Evolutionary conservation across 53 echinoderm and acorn worm genomes (phyloP).

Genomic region (Holothuria scabra): DNA sequence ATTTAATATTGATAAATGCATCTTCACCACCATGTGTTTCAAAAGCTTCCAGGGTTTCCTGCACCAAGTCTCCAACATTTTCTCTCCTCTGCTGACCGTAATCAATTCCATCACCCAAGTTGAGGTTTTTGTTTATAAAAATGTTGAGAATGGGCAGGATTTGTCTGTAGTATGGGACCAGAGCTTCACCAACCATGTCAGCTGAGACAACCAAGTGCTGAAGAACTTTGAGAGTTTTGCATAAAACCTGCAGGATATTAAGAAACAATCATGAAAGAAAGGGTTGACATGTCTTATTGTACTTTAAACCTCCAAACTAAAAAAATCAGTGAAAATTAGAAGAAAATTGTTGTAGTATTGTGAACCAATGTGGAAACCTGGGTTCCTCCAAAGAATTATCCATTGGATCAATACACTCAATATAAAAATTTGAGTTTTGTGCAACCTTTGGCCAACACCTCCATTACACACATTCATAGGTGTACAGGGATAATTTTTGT

Average conservation of each 20-base stretch:
- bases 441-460: too few relatives aligned
- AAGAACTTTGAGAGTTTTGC: slow-evolving; percentile 92
- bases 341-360: too few relatives aligned
- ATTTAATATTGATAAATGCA: slow-evolving; percentile 98
- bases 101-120: slow-evolving; percentile 96
- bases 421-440: too few relatives aligned
- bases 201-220: slow-evolving; percentile 93
- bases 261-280: not conserved
- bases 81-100: slow-evolving; percentile 97
- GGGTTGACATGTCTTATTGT: too few relatives aligned
- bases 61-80: slow-evolving; percentile 94
- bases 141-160: slow-evolving; percentile 95
- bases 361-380: too few relatives aligned
- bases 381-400: too few relatives aligned
- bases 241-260: slow-evolving; percentile 63
- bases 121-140: slow-evolving; percentile 89
- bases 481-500: too few relatives aligned
- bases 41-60: slow-evolving; percentile 89
- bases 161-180: slow-evolving; percentile 97
- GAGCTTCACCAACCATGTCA: slow-evolving; percentile 87
- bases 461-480: too few relatives aligned
- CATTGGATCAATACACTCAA: too few relatives aligned
- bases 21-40: slow-evolving; percentile 91
- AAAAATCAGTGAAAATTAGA: too few relatives aligned
- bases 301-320: too few relatives aligned